phyloP scores from a whole-genome alignment of 2,797 vertebrate genomes.

The Peromyscus eremicus region DNA sequence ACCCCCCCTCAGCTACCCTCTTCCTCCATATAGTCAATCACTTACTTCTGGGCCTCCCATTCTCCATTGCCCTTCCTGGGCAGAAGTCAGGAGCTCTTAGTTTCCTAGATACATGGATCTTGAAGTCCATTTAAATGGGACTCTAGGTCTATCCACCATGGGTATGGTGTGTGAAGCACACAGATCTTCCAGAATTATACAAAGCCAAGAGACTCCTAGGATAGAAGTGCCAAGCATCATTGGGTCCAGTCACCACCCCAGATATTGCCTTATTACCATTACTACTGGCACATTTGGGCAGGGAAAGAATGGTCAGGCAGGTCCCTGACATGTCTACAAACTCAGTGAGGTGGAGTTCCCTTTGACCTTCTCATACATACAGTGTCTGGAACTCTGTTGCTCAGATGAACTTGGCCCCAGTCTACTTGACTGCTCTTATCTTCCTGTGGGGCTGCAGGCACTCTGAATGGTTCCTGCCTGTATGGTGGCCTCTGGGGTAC shows the following conservation, averaged over 20 bases:
- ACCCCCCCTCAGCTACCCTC: not conserved
- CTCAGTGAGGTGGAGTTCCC: not conserved
- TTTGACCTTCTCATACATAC: accelerated
- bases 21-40: not conserved
- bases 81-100: not conserved
- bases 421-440: accelerated
- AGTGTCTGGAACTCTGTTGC: accelerated
- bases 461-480: not conserved
- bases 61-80: too few relatives aligned
- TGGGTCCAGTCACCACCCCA: not conserved
- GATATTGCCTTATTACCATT: not conserved
- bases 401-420: accelerated
- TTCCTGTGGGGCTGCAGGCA: not conserved
- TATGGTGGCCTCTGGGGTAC: not conserved
- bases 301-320: not conserved
- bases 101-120: not conserved
- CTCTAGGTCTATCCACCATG: not conserved
- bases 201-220: accelerated
- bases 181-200: not conserved
- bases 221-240: too few relatives aligned
- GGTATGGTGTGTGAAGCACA: not conserved
- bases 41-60: not conserved
- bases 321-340: not conserved
- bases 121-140: not conserved
- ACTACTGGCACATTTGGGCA: not conserved